These are phyloP conservation scores for Erebia aethiops DNA, from an alignment of 2,888 invertebrate species.

Conservation along the genomic window DNA sequence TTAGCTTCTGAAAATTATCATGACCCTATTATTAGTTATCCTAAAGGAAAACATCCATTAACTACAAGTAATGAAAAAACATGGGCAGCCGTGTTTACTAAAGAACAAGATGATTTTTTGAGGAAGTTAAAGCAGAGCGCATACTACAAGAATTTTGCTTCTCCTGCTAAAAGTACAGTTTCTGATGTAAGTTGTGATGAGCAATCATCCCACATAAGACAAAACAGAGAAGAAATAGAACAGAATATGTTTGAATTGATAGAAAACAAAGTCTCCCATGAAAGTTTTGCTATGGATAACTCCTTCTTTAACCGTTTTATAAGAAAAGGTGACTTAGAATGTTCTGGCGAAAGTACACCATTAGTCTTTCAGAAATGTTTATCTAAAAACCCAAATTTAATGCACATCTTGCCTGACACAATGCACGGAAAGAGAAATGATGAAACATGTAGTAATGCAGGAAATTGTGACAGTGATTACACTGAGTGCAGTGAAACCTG, in stretches of 20 bases:
- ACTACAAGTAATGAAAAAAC: constrained; percentile 67
- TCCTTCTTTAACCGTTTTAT: constrained; percentile 84
- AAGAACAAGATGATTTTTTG: constrained; percentile 76
- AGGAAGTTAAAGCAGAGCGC: constrained; percentile 72
- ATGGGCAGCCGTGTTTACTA: constrained; percentile 72
- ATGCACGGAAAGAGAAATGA: constrained; percentile 48
- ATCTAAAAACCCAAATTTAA: constrained; percentile 61
- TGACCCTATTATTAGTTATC: constrained; percentile 40
- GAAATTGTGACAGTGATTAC: constrained; percentile 61
- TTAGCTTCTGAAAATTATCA: constrained; percentile 41
- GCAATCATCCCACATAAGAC: constrained; percentile 52
- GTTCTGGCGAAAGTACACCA: constrained; percentile 74
- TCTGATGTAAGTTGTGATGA: constrained; percentile 70
- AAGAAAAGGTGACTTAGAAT: constrained; percentile 61
- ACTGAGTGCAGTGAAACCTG: constrained; percentile 65
- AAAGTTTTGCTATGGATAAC: constrained; percentile 88
- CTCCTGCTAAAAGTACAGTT: constrained; percentile 67
- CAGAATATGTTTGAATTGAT: constrained; percentile 90
- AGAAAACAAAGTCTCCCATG: constrained; percentile 88
- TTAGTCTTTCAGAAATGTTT: constrained; percentile 70
- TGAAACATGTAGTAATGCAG: constrained; percentile 57
- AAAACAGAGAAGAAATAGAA: constrained; percentile 83
- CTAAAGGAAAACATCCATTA: constrained; percentile 71
- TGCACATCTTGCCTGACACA: constrained; percentile 63
- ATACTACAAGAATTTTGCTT: constrained; percentile 73